Percentiles rank a stretch among this genome's conserved stretches.
These are phyloP conservation scores for Caenorhabditis wallacei DNA, from an alignment of 2,888 invertebrate species.

Conservation along the genomic window DNA sequence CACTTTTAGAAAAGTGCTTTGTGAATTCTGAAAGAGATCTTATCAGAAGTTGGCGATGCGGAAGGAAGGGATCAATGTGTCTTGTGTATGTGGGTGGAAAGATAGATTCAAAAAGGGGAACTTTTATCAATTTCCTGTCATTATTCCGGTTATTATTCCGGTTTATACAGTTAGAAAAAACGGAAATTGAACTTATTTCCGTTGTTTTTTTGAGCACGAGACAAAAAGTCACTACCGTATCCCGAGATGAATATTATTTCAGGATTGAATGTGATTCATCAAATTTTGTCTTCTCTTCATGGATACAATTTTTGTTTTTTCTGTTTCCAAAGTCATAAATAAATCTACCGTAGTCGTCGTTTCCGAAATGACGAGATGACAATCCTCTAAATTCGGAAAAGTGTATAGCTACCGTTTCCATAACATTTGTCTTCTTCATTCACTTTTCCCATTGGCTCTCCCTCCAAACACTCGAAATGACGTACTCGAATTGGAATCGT, in stretches of 20 bases:
- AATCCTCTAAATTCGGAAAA: not conserved
- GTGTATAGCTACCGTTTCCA: conserved; percentile 9
- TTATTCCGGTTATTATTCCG: too few species aligned
- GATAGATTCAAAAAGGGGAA: not conserved
- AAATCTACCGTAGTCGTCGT: not conserved
- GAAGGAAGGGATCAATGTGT: too few species aligned
- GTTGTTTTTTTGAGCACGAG: too few species aligned
- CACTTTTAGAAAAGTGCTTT: not conserved
- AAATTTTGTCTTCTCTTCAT: too few species aligned
- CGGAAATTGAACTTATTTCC: too few species aligned
- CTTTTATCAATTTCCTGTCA: too few species aligned
- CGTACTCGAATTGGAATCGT: conserved; percentile 1
- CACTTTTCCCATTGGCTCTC: not conserved
- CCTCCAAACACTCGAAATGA: not conserved
- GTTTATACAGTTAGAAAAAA: too few species aligned
- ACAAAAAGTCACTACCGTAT: too few species aligned
- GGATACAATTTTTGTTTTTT: not conserved
- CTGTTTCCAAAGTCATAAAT: not conserved
- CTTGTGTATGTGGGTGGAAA: not conserved
- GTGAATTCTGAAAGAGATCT: not conserved
- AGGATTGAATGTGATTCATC: too few species aligned
- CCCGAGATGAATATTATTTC: too few species aligned
- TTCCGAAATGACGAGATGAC: not conserved
- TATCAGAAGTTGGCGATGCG: too few species aligned
- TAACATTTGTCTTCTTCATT: conserved; percentile 1